Evolutionary conservation across 2,888 invertebrate genomes (phyloP).

Genomic region (Xiphydria camelus): DNA sequence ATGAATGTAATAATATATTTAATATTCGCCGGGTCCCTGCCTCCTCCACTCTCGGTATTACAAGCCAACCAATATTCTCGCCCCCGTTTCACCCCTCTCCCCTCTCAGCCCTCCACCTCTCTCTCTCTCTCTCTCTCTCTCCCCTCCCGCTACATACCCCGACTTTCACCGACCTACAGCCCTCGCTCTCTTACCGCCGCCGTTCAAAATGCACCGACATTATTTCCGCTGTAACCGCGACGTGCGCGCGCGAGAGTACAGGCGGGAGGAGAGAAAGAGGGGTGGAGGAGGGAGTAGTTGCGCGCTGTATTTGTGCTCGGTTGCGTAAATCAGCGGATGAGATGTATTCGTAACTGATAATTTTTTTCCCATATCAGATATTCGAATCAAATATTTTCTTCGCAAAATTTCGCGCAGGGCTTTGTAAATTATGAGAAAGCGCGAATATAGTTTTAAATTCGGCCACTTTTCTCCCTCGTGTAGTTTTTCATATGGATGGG

Average conservation of each 20-base stretch:
- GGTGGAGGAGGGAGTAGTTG: not conserved
- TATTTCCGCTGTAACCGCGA: slow-evolving; percentile 45
- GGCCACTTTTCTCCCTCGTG: no score
- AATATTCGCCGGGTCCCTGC: slow-evolving; percentile 53
- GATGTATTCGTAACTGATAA: no score
- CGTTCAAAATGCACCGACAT: slow-evolving; percentile 45
- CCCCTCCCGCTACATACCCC: slow-evolving; percentile 4
- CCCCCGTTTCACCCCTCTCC: slow-evolving; percentile 27
- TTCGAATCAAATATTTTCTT: no score
- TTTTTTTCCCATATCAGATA: no score
- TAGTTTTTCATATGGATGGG: no score
- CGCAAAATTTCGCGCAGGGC: no score
- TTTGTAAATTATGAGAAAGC: no score
- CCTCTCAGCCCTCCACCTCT: slow-evolving; percentile 16
- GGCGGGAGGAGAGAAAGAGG: no score
- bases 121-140: slow-evolving; percentile 12
- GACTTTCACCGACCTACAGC: slow-evolving; percentile 4
- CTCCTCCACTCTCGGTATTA: slow-evolving; percentile 52
- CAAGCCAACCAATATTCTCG: slow-evolving; percentile 56
- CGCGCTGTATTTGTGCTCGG: not conserved
- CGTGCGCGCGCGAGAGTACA: no score
- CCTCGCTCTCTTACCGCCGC: slow-evolving; percentile 13
- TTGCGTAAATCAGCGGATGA: not conserved
- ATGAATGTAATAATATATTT: slow-evolving; percentile 58
- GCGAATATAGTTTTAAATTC: no score